Percentiles rank a stretch among this genome's conserved stretches.
Evolutionary conservation across 2,888 invertebrate species (phyloP).

Genomic region (Hydraecia micacea): DNA sequence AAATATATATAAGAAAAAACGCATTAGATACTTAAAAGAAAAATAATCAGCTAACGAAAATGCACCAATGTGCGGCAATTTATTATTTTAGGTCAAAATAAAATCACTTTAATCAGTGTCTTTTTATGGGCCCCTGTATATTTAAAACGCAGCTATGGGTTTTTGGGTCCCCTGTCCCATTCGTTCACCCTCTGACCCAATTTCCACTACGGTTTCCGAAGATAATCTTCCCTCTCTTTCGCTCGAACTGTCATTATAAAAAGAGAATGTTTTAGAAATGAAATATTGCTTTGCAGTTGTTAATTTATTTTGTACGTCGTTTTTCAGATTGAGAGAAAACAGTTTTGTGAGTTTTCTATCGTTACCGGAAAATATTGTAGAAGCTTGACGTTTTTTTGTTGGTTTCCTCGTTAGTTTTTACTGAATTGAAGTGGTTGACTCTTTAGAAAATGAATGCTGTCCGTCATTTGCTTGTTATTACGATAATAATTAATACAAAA

Average conservation of each 20-base stretch:
- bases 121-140: no score
- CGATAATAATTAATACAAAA: background rate
- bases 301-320: conserved; percentile 17
- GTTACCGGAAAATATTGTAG: background rate
- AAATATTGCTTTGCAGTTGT: conserved; percentile 29
- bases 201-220: conserved; percentile 57
- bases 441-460: background rate
- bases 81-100: no score
- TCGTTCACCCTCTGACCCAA: conserved; percentile 66
- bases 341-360: conserved; percentile 1
- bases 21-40: no score
- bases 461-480: background rate
- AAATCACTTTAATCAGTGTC: no score
- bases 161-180: conserved; percentile 37
- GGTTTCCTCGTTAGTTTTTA: background rate
- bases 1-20: no score
- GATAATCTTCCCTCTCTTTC: conserved; percentile 45
- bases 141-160: conserved; percentile 7
- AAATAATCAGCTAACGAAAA: no score
- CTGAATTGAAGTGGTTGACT: background rate
- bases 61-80: no score
- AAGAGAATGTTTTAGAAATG: conserved; percentile 6
- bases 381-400: background rate
- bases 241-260: conserved; percentile 1
- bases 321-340: background rate